Base-by-base conservation (phyloP, 1,140 invertebrate genomes). In the Propsilocerus akamusi region DNA sequence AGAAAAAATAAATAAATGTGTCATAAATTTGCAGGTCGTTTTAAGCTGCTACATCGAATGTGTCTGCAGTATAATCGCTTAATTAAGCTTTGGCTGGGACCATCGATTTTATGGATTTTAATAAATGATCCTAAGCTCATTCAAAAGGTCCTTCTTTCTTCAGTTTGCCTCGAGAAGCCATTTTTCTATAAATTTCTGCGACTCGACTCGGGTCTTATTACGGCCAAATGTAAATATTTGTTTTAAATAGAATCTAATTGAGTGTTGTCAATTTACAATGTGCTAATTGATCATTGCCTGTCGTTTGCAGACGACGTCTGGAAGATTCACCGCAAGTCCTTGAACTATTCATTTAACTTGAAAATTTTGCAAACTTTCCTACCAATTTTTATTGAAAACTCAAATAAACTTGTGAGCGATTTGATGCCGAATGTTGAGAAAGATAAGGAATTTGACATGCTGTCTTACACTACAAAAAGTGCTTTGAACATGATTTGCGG, bases 351-450 rank as follows among this genome's bases (percentile, higher is more conserved):
- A 4, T 49, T 49, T 24, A 49, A 49, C 6, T n/a, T 49, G 5
- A 20, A 24, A 24, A 49, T 49, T 49, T 22, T 49, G 3, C 48
- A 49, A 30, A 30, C 48, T 7, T 49, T 49, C 20, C 22, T 49
- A 4, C 48, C 48, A 34, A 37, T 49, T 22, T 49, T 49, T 25
- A 30, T 24, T n/a, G 48, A 49, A 25, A 49, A 49, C 14, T 5
- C 49, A 26, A 22, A 50, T 25, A 23, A 20, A 17, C 14, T 50
- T 12, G 17, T 50, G 1, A 26, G 26, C 11, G 34, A 41, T n/a
- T 25, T 50, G 25, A 34, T 20, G 17, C 14, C 22, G 14, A 41
- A 41, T 20, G 22, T 41, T 41, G 34, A 20, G 22, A 41, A 41
- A 10, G 7, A 4, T 7, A 41, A 41, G 14, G 34, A 41, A 41